Evolutionary conservation across 2,797 vertebrate genomes (phyloP).

Genomic region (Furcifer pardalis): DNA sequence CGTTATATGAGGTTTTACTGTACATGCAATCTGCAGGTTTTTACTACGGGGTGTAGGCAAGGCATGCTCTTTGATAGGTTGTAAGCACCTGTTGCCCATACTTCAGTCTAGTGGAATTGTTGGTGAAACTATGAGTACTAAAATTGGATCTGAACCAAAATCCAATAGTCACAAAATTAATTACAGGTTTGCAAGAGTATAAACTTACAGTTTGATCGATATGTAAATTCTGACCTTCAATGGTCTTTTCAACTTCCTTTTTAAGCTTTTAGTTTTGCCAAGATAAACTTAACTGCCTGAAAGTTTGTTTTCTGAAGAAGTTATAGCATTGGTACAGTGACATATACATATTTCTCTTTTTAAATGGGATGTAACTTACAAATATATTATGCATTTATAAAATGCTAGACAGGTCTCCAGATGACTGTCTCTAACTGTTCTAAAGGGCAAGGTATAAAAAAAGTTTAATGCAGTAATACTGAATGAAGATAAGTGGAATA

Average conservation of each 20-base stretch:
- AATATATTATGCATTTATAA: background rate
- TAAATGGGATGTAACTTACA: background rate
- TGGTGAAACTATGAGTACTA: constrained; percentile 75
- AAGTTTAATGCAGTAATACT: background rate
- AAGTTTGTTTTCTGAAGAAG: constrained; percentile 75
- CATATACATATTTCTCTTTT: constrained; percentile 19
- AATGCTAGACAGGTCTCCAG: background rate
- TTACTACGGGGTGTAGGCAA: constrained; percentile 25
- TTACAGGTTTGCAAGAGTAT: constrained; percentile 80
- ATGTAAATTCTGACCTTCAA: constrained; percentile 86
- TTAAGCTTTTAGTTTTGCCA: constrained; percentile 79
- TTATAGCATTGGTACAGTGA: constrained; percentile 47
- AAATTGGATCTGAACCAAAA: constrained; percentile 81
- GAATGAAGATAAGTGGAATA: background rate
- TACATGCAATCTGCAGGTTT: constrained; percentile 51
- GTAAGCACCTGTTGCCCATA: constrained; percentile 63
- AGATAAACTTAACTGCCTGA: constrained; percentile 76
- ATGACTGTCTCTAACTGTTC: background rate
- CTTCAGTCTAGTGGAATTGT: constrained; percentile 70
- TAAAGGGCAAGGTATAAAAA: background rate
- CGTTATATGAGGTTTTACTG: too few species aligned
- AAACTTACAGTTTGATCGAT: constrained; percentile 84
- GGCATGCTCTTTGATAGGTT: constrained; percentile 57
- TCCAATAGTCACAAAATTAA: constrained; percentile 84
- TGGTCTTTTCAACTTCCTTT: constrained; percentile 78